phyloP scores from a whole-genome alignment of 2,888 invertebrate genomes.

The Cryptocephalus moraei region DNA sequence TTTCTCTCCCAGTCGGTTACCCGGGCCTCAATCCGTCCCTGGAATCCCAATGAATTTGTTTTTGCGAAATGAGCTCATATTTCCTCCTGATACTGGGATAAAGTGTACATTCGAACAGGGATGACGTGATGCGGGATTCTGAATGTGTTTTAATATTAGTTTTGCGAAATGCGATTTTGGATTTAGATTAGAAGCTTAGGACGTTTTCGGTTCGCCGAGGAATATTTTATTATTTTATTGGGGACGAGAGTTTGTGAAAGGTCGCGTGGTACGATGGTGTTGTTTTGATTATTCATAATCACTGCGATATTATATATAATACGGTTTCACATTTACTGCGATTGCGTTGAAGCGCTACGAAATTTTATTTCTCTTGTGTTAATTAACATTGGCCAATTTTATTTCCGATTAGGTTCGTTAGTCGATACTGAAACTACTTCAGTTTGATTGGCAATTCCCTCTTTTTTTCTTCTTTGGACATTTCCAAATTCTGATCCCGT shows the following conservation, averaged over 20 bases:
- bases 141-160: constrained; percentile 26
- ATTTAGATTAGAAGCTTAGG: constrained; percentile 31
- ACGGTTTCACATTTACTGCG: too few relatives aligned
- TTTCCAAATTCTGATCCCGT: too few relatives aligned
- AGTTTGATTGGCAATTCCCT: too few relatives aligned
- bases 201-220: constrained; percentile 26
- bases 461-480: too few relatives aligned
- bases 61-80: constrained; percentile 10
- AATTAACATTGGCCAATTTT: too few relatives aligned
- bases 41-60: constrained; percentile 8
- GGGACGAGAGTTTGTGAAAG: constrained; percentile 4
- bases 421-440: too few relatives aligned
- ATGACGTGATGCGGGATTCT: constrained; percentile 12
- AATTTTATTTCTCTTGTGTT: too few relatives aligned
- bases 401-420: too few relatives aligned
- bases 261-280: constrained; percentile 4
- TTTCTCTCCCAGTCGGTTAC: too few relatives aligned
- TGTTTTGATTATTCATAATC: background rate
- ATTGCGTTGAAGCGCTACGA: too few relatives aligned
- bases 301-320: too few relatives aligned
- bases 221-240: constrained; percentile 31
- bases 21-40: background rate
- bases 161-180: constrained; percentile 32
- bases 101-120: constrained; percentile 4
- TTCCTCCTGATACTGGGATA: constrained; percentile 10